These are phyloP conservation scores for Daphoenositta chrysoptera DNA, from an alignment of 2,113 vertebrate species.

Conservation along the genomic window DNA sequence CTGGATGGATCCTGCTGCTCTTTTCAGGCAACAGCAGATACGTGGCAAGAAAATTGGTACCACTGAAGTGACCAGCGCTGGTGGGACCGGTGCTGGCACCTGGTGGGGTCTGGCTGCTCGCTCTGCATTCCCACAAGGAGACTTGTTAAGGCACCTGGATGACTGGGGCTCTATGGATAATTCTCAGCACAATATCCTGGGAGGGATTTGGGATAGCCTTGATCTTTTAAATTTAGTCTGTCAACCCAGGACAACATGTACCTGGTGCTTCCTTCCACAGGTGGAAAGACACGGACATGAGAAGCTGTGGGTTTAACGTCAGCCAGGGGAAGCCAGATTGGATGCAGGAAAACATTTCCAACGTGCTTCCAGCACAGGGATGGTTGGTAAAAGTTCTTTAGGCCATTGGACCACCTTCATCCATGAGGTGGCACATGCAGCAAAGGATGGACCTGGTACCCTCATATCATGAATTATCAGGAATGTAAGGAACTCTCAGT, in stretches of 20 bases:
- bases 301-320: not conserved
- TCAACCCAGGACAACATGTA: not conserved
- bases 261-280: not conserved
- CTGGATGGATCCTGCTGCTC: not conserved
- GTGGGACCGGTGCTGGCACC: not conserved
- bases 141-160: constrained; percentile 51
- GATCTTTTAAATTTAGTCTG: not conserved
- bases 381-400: not conserved
- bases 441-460: not conserved
- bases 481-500: not conserved
- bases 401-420: not conserved
- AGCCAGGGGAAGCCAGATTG: not conserved
- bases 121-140: not conserved
- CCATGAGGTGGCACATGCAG: not conserved
- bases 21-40: not conserved
- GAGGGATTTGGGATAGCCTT: not conserved
- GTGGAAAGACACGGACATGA: not conserved
- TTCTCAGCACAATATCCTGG: not conserved
- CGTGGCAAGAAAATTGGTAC: not conserved
- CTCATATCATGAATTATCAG: not conserved
- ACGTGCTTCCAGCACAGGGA: not conserved
- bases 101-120: not conserved
- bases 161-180: not conserved
- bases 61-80: not conserved
- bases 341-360: not conserved